phyloP scores from a whole-genome alignment of 2,888 invertebrate species.

The Sarcophaga subvicina region DNA sequence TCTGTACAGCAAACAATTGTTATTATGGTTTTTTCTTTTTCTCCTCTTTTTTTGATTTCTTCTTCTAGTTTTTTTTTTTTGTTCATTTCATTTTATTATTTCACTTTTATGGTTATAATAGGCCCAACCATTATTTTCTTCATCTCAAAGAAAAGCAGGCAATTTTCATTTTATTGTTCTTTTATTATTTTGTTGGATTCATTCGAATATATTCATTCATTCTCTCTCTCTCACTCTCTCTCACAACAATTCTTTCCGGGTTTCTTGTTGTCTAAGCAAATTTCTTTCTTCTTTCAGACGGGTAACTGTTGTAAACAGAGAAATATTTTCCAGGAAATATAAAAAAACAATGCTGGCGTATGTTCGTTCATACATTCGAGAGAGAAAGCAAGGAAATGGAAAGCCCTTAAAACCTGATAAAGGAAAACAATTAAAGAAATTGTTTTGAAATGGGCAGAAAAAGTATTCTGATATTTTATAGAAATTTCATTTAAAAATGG shows the following conservation, averaged over 20 bases:
- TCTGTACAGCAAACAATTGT: conserved; percentile 16
- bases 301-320: neutral
- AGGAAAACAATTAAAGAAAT: conserved; percentile 15
- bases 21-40: neutral
- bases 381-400: neutral
- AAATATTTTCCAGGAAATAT: neutral
- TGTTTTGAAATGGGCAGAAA: neutral
- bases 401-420: neutral
- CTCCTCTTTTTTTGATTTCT: too few species aligned
- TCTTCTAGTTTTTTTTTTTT: neutral
- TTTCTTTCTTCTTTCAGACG: neutral
- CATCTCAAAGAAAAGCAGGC: neutral
- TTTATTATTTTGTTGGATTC: neutral
- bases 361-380: neutral
- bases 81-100: neutral
- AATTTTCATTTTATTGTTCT: neutral
- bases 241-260: conserved; percentile 16
- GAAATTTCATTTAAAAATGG: neutral
- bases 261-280: conserved; percentile 26
- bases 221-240: neutral
- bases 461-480: neutral
- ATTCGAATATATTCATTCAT: too few species aligned
- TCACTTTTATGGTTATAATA: conserved; percentile 20
- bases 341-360: neutral
- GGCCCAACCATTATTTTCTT: conserved; percentile 5